A percentile compares a stretch with the other conserved stretches of the same genome.
phyloP scores from a whole-genome alignment of 2,888 invertebrate species.

The Heliconius ismenius region DNA sequence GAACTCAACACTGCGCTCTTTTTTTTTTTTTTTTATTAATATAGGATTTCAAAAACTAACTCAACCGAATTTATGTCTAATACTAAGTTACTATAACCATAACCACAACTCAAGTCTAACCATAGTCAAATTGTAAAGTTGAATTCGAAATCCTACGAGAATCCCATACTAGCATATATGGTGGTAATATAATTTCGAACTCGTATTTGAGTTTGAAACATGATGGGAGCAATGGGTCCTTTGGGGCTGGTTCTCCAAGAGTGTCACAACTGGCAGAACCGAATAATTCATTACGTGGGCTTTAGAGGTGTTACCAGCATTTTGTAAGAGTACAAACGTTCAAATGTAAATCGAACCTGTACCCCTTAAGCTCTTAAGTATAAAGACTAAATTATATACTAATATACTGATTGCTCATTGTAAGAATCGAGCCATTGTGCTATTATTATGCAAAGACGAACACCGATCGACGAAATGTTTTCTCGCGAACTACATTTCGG shows the following conservation, averaged over 20 bases:
- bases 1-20: too few species aligned
- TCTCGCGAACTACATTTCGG: constrained; percentile 63
- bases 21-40: too few species aligned
- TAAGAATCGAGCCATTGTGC: constrained; percentile 65
- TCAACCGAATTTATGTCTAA: not conserved
- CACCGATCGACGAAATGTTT: constrained; percentile 67
- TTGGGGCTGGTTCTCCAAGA: constrained; percentile 44
- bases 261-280: constrained; percentile 61
- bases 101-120: not conserved
- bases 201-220: constrained; percentile 28
- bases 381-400: constrained; percentile 27
- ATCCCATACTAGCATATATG: constrained; percentile 14
- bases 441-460: constrained; percentile 77
- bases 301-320: constrained; percentile 65
- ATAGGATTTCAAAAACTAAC: too few species aligned
- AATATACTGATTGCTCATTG: constrained; percentile 39
- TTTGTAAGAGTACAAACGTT: constrained; percentile 61
- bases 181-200: constrained; percentile 31
- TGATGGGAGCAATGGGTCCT: constrained; percentile 46
- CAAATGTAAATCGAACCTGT: constrained; percentile 15
- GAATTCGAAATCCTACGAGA: constrained; percentile 2
- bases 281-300: constrained; percentile 75
- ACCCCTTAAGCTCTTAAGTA: constrained; percentile 26
- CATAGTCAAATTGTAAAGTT: constrained; percentile 20
- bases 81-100: not conserved